A percentile compares a stretch with the other conserved stretches of the same genome.
Evolutionary conservation across 2,113 vertebrate genomes (phyloP).

Genomic region (Hippopotamus amphibius): DNA sequence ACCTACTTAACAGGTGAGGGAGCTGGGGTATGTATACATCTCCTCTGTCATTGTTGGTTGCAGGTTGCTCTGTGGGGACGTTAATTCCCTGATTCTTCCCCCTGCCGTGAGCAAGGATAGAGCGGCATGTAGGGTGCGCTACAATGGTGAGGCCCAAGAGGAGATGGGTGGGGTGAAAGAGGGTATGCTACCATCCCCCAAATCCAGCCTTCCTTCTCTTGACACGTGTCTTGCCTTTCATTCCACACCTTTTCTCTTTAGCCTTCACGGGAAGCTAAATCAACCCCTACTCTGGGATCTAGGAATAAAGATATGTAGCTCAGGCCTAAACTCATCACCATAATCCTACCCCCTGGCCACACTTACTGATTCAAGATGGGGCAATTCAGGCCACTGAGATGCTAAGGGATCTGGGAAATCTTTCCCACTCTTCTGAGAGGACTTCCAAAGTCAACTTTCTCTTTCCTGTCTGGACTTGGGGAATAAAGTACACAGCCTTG

Average conservation of each 20-base stretch:
- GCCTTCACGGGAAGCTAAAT: background rate
- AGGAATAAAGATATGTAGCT: background rate
- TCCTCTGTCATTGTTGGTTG: accelerated
- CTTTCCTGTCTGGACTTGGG: background rate
- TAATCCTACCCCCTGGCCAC: background rate
- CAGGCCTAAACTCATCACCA: background rate
- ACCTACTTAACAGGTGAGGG: background rate
- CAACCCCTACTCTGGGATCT: background rate
- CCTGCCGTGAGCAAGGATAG: background rate
- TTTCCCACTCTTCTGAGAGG: background rate
- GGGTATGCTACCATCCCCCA: accelerated
- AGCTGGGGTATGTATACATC: background rate
- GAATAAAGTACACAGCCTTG: background rate
- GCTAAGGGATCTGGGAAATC: background rate
- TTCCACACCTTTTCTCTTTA: background rate
- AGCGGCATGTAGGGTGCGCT: accelerated
- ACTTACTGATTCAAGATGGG: background rate
- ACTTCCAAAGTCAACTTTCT: background rate
- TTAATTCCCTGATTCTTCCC: background rate
- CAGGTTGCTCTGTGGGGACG: background rate
- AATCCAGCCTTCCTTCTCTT: background rate
- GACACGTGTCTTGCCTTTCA: background rate
- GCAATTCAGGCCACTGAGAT: background rate
- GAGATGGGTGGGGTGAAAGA: background rate
- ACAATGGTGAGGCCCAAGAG: background rate